A percentile compares a stretch with the other conserved stretches of the same genome.
Evolutionary conservation across 1,140 invertebrate species (phyloP).

Genomic region (Cotesia chilonis): DNA sequence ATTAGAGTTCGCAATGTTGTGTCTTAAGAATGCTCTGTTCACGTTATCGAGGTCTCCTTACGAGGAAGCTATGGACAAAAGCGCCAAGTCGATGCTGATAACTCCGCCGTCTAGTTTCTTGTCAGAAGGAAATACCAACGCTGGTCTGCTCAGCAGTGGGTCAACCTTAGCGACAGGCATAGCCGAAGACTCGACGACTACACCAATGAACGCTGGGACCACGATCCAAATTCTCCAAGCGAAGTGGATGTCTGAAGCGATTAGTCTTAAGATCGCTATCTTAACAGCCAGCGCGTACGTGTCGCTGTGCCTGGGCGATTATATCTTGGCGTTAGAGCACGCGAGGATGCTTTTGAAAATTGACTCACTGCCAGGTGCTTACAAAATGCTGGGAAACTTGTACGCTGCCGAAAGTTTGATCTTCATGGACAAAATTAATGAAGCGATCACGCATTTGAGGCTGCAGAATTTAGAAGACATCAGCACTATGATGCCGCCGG

Average conservation of each 20-base stretch:
- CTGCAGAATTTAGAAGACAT: conserved; percentile 77
- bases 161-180: too few relatives aligned
- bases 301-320: conserved; percentile 84
- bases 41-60: conserved; percentile 62
- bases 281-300: conserved; percentile 85
- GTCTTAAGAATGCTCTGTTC: conserved; percentile 84
- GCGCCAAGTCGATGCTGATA: conserved; percentile 43
- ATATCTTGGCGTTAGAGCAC: conserved; percentile 80
- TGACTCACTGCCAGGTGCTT: conserved; percentile 71
- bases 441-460: conserved; percentile 87
- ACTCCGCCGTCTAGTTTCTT: conserved; percentile 24
- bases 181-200: too few relatives aligned
- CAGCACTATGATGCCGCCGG: conserved; percentile 54
- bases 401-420: conserved; percentile 92
- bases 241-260: conserved; percentile 48
- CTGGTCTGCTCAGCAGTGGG: conserved; percentile 29
- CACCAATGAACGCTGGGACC: too few relatives aligned
- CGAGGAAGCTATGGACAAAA: too few relatives aligned
- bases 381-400: conserved; percentile 83
- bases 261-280: conserved; percentile 73
- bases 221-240: conserved; percentile 44
- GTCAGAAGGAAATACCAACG: too few relatives aligned
- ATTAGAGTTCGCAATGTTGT: conserved; percentile 89
- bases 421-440: conserved; percentile 80
- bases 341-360: conserved; percentile 75